Base-by-base conservation (phyloP, 1,140 invertebrate genomes). In the Halotydeus destructor region DNA sequence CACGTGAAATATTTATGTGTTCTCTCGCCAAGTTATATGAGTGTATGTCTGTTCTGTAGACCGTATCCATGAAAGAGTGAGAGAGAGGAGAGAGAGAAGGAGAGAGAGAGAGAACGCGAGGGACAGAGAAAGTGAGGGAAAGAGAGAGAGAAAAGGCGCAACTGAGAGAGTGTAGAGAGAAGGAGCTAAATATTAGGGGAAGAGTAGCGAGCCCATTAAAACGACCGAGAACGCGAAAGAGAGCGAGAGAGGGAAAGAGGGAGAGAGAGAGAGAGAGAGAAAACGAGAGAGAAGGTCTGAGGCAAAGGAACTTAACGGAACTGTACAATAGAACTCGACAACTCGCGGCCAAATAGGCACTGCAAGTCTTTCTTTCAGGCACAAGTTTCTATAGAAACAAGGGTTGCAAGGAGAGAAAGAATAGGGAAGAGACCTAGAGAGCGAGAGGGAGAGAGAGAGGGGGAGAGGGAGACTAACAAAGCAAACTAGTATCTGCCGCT, bases 191-290 rank as follows among this genome's bases (percentile, higher is more conserved):
- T n/a, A n/a, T n/a, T n/a, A n/a, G n/a, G n/a, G n/a, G n/a, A n/a
- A n/a, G n/a, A n/a, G n/a, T n/a, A n/a, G n/a, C n/a, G n/a, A n/a
- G n/a, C n/a, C n/a, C n/a, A n/a, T n/a, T n/a, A n/a, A n/a, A n/a
- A n/a, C 19, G 19, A 33, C 12, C 31, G 30, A 31, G 30, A 31
- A 16, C 12, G 30, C 12, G 30, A 31, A 16, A 31, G 30, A 31
- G 30, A 31, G 30, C 12, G 30, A 31, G 30, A 31, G 30, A 31
- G 30, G 16, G 30, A 31, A 16, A 31, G 30, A 34, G 32, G 21
- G 32, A 34, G 32, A 34, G 32, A 34, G 32, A 34, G 32, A 34
- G 32, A 34, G 32, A 34, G 32, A 34, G 32, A 34, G 32, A 34
- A 19, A 34, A 19, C 14, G 32, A 35, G 33, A 35, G 33, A 35